These are phyloP conservation scores for Geopemphigus sp. DNA, from an alignment of 1,140 invertebrate species.

Conservation along the genomic window DNA sequence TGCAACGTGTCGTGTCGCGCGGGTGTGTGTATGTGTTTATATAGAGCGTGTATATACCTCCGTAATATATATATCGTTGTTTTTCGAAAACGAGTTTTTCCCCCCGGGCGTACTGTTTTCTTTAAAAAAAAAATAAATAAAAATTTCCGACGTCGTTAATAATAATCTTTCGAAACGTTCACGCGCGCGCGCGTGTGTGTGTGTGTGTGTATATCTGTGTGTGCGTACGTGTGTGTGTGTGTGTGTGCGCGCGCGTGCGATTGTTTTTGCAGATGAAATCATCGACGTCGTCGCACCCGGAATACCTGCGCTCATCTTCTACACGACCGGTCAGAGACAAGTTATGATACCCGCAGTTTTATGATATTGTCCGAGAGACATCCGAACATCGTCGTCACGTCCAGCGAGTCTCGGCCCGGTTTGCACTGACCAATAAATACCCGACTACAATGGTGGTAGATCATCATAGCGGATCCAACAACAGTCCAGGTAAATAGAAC, in stretches of 20 bases:
- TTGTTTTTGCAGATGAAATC: conserved; percentile 44
- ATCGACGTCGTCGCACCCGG: conserved; percentile 9
- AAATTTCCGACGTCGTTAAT: no score
- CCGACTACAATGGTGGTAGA: conserved; percentile 43
- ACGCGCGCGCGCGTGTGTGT: no score
- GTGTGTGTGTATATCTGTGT: no score
- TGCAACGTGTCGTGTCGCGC: no score
- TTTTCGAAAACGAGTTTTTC: no score
- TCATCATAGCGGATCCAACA: conserved; percentile 36
- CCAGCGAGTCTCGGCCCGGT: conserved; percentile 10
- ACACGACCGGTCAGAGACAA: conserved; percentile 46
- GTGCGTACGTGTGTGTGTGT: no score
- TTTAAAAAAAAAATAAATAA: no score
- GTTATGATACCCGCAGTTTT: conserved; percentile 47
- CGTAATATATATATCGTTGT: no score
- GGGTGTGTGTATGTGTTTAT: no score
- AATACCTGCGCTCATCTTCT: conserved; percentile 26
- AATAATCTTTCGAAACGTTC: no score
- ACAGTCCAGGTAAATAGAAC: conserved; percentile 35
- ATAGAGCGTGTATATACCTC: not conserved
- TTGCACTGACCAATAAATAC: conserved; percentile 9
- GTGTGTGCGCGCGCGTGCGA: no score
- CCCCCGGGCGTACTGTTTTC: no score
- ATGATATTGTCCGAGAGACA: conserved; percentile 7
- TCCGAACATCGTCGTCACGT: not conserved